Percentiles rank a stretch among this genome's conserved stretches.
These are phyloP conservation scores for Eulemur macaco DNA, from an alignment of 2,113 vertebrate genomes.

Conservation along the genomic window DNA sequence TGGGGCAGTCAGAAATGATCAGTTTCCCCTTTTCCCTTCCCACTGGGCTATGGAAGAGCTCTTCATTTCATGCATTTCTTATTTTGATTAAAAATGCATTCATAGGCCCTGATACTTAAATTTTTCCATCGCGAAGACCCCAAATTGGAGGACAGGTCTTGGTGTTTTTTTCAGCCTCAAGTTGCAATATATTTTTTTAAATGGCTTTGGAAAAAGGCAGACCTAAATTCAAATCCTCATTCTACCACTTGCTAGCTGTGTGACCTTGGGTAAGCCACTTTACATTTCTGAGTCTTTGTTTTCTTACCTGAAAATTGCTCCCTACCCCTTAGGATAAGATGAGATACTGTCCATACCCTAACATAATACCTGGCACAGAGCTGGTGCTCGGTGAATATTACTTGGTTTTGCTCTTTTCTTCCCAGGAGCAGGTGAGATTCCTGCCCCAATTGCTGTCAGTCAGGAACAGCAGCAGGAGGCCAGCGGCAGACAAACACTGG, in stretches of 20 bases:
- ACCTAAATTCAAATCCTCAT: background rate
- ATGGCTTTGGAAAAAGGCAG: background rate
- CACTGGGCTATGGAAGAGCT: background rate
- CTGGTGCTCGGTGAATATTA: rapidly evolving
- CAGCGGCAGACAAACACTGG: background rate
- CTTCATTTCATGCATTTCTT: background rate
- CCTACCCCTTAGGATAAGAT: background rate
- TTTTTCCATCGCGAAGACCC: background rate
- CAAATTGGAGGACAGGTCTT: background rate
- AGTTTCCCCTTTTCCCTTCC: background rate
- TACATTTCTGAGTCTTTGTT: background rate
- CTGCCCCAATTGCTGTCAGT: background rate
- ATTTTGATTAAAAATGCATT: background rate
- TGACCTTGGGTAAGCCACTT: background rate
- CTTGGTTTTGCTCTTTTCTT: background rate
- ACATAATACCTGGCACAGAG: rapidly evolving
- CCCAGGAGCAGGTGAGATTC: background rate
- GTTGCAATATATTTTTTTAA: background rate
- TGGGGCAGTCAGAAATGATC: background rate
- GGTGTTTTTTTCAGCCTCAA: background rate
- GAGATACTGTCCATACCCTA: background rate
- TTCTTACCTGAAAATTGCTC: background rate
- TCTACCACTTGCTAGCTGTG: background rate
- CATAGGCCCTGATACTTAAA: background rate
- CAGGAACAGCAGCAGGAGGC: background rate